Conservation (phyloP, 2,888 invertebrate genomes). For the Steinernema carpocapsae region DNA sequence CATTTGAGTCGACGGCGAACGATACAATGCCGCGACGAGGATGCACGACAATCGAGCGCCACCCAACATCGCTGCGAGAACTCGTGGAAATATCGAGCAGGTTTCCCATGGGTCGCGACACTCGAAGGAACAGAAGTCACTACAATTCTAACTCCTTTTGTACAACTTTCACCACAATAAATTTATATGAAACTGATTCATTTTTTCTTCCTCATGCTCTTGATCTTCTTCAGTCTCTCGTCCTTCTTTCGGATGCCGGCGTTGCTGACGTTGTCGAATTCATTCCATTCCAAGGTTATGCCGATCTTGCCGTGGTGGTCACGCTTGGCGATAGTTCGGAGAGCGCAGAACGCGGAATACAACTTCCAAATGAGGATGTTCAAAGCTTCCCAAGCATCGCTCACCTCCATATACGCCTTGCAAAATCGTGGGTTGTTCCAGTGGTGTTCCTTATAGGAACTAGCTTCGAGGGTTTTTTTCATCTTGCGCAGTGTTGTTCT, state of each 20-base stretch:
- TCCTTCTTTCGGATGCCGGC: no score
- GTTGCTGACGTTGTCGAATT: slow-evolving; percentile 9
- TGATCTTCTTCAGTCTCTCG: no score
- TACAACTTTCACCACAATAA: no score
- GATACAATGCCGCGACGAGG: neutral
- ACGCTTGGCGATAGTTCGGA: neutral
- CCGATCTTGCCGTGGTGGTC: slow-evolving; percentile 20
- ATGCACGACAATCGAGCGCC: neutral
- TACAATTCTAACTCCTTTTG: no score
- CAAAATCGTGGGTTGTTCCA: slow-evolving; percentile 15
- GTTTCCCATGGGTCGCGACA: no score
- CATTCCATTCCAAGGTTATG: neutral
- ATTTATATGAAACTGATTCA: no score
- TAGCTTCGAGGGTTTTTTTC: neutral
- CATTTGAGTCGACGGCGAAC: no score
- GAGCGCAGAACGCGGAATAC: slow-evolving; percentile 14
- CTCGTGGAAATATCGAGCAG: no score
- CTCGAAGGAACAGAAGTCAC: no score
- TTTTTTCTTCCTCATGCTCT: no score
- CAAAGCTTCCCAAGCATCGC: neutral
- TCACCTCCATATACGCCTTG: slow-evolving; percentile 17
- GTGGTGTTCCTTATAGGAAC: slow-evolving; percentile 14
- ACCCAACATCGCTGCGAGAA: no score
- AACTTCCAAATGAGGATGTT: neutral
- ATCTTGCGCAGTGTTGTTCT: neutral